These are phyloP conservation scores for Saguinus midas DNA, from an alignment of 2,113 vertebrate genomes.

Conservation along the genomic window DNA sequence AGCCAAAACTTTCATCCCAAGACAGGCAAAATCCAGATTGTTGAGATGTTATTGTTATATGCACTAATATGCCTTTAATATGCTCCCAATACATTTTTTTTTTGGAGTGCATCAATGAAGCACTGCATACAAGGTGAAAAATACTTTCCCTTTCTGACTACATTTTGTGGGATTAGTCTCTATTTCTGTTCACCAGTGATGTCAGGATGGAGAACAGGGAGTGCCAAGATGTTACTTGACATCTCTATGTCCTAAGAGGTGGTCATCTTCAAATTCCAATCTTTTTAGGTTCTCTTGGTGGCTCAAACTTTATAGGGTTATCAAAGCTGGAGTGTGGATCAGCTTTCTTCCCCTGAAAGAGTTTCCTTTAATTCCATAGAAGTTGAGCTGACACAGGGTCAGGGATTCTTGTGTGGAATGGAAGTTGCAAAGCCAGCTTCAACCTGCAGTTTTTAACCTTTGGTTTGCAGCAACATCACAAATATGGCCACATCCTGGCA, in stretches of 20 bases:
- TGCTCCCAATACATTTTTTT: background rate
- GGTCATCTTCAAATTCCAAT: fast-evolving
- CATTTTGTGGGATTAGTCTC: fast-evolving
- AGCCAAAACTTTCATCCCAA: background rate
- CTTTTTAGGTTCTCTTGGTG: background rate
- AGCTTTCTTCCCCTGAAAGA: fast-evolving
- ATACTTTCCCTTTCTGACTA: fast-evolving
- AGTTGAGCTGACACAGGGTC: background rate
- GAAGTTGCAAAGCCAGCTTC: background rate
- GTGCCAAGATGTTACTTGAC: background rate
- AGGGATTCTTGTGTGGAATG: background rate
- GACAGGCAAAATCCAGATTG: background rate
- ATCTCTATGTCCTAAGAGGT: background rate
- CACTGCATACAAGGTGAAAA: background rate
- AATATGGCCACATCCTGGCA: background rate
- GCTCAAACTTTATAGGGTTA: background rate
- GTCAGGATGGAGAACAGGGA: background rate
- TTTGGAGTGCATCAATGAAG: background rate
- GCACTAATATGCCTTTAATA: too few species aligned
- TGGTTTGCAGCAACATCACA: background rate
- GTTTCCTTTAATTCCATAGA: background rate
- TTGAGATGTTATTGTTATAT: too few species aligned
- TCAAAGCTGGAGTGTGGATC: too few species aligned
- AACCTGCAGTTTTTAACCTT: too few species aligned
- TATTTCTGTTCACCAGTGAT: background rate